Conservation (phyloP, 1,140 invertebrate genomes). For the Bombus picipes region DNA sequence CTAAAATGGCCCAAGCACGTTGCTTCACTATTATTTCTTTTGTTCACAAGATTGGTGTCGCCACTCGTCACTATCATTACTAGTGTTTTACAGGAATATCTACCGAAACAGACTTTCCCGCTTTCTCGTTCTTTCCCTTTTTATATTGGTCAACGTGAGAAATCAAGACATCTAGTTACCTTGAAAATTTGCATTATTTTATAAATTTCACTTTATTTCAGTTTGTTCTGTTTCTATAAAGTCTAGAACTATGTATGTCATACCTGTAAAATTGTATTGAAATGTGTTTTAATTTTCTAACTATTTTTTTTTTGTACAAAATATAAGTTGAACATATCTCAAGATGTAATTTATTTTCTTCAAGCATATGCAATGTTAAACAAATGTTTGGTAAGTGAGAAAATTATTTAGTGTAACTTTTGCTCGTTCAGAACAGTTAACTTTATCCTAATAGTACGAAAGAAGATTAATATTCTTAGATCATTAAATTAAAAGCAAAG, state of each 20-base stretch:
- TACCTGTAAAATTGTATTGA: background rate
- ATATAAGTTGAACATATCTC: background rate
- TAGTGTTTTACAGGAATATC: constrained; percentile 3
- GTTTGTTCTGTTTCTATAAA: background rate
- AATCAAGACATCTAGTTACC: background rate
- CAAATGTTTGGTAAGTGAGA: background rate
- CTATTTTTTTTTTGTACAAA: background rate
- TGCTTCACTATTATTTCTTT: constrained; percentile 29
- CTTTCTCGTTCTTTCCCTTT: background rate
- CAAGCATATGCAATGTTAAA: background rate
- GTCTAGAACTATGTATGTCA: background rate
- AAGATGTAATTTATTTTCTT: background rate
- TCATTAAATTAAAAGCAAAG: no score
- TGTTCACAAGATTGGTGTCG: constrained; percentile 31
- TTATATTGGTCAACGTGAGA: background rate
- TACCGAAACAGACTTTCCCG: constrained; percentile 29
- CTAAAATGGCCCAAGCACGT: constrained; percentile 56
- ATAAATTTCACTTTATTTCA: background rate
- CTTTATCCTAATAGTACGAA: no score
- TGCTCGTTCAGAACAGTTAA: no score
- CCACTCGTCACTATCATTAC: background rate
- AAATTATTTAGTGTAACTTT: no score
- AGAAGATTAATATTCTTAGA: no score
- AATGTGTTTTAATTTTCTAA: background rate
- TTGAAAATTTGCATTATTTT: background rate